Percentiles rank a stretch among this genome's conserved stretches.
phyloP scores from a whole-genome alignment of 2,113 vertebrate species.

The Pseudorhombus dupliciocellatus region DNA sequence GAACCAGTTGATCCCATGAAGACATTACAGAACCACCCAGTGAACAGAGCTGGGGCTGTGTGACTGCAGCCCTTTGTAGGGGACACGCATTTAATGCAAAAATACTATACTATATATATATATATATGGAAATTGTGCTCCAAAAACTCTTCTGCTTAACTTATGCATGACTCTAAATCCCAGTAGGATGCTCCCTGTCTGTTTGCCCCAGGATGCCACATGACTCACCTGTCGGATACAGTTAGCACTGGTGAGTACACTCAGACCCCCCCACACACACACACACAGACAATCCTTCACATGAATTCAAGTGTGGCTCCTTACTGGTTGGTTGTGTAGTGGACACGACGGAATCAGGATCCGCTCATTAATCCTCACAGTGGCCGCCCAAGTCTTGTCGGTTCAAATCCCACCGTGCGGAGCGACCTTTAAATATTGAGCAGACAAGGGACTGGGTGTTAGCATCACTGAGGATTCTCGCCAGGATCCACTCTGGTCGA shows the following conservation, averaged over 20 bases:
- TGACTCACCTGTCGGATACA: slow-evolving; percentile 60
- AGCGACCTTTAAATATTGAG: slow-evolving; percentile 33
- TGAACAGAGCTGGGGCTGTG: no score
- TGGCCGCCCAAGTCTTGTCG: slow-evolving; percentile 36
- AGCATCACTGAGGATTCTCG: slow-evolving; percentile 13
- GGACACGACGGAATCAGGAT: slow-evolving; percentile 51
- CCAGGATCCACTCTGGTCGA: slow-evolving; percentile 12
- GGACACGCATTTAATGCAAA: no score
- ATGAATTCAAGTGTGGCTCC: slow-evolving; percentile 3
- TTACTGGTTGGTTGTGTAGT: slow-evolving; percentile 29
- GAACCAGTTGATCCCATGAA: no score
- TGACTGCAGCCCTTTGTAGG: no score
- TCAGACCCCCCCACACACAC: slow-evolving; percentile 28
- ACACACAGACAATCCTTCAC: slow-evolving; percentile 24
- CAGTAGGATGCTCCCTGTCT: slow-evolving; percentile 20
- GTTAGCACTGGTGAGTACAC: slow-evolving; percentile 27
- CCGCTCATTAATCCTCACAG: slow-evolving; percentile 54
- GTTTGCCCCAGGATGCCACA: slow-evolving; percentile 54
- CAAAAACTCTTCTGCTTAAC: slow-evolving; percentile 1
- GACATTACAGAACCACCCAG: no score
- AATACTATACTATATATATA: no score
- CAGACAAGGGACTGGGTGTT: slow-evolving; percentile 22
- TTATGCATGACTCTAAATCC: slow-evolving; percentile 48
- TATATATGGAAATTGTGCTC: no score
- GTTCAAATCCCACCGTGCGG: slow-evolving; percentile 42